Evolutionary conservation across 2,797 vertebrate species (phyloP), one percentile per base, ranked within the genome.

Genomic region (Alauda arvensis): DNA sequence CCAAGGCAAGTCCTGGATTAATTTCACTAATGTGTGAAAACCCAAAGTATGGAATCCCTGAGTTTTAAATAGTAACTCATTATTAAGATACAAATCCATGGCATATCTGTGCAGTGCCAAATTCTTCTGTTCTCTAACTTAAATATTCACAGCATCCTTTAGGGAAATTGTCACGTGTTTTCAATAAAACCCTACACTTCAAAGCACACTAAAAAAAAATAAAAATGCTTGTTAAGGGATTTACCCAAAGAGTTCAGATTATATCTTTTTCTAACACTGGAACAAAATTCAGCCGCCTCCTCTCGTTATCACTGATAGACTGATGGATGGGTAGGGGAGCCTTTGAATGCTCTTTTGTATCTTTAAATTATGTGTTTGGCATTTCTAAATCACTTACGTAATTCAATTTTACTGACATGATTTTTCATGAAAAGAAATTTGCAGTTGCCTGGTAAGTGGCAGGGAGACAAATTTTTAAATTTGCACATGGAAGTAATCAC

Each of bases 401-500:
- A 90, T 83, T 89, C 42, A 78, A 40, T 83, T 82, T 84, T 67
- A 74, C 60, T 85, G 25, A 43, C n/a, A 57, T 66, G 23, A 81
- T 66, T 91, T 91, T 92, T 91, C 60, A 61, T 78, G 31, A 67
- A 84, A 93, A 85, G 18, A 89, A 74, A 77, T 71, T 70, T 82
- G 23, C 23, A 20, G 53, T 85, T 91, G 43, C 51, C 57, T 77
- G 31, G 2, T 60, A 83, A 81, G 19, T 79, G 46, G 59, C 37
- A n/a, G 5, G 2, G 57, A 80, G 33, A 74, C 28, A 69, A 77
- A 29, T 65, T 70, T 81, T 87, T 18, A 14, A 65, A 68, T 77
- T 87, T 57, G 23, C 12, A 48, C 31, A 21, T 63, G 31, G 49
- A 77, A 88, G 20, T 66, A 81, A 69, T 59, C 63, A 34, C 31